A percentile compares a stretch with the other conserved stretches of the same genome.
phyloP scores from a whole-genome alignment of 64 coral and sea anemone species.

The Stichodactyla mertensii region DNA sequence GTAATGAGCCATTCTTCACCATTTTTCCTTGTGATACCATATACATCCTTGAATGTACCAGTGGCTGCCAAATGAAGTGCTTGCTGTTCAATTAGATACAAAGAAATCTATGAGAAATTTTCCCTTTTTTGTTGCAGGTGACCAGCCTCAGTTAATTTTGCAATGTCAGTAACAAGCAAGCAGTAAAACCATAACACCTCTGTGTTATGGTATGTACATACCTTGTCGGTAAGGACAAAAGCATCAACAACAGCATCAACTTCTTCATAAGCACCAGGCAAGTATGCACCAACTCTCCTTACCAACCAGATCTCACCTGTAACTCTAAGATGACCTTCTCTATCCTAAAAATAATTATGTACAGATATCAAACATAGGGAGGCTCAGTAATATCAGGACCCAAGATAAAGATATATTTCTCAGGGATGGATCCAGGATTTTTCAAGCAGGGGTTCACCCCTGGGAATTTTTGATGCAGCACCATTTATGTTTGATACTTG shows the following conservation, averaged over 20 bases:
- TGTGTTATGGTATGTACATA: background rate
- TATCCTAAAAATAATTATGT: constrained; percentile 41
- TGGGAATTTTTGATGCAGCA: too few relatives aligned
- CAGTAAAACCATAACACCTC: background rate
- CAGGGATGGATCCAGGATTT: too few relatives aligned
- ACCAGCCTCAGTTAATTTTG: too few relatives aligned
- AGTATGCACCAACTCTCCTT: constrained; percentile 87
- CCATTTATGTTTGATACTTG: too few relatives aligned
- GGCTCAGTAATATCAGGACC: too few relatives aligned
- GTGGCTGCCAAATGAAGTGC: constrained; percentile 83
- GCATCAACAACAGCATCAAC: constrained; percentile 82
- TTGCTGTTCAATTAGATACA: constrained; percentile 37
- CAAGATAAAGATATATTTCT: too few relatives aligned
- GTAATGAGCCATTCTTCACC: constrained; percentile 98
- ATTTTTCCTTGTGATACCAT: constrained; percentile 77
- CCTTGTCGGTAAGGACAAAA: constrained; percentile 94
- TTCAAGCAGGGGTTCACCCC: too few relatives aligned
- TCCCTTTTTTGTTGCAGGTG: too few relatives aligned
- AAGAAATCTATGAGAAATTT: background rate
- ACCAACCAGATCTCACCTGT: constrained; percentile 97
- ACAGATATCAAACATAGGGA: too few relatives aligned
- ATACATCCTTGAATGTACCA: constrained; percentile 93
- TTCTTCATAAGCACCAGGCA: constrained; percentile 97
- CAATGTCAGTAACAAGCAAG: too few relatives aligned
- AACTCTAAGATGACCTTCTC: constrained; percentile 66